Evolutionary conservation across 2,888 invertebrate species (phyloP).

Genomic region (Leistus spinibarbis): DNA sequence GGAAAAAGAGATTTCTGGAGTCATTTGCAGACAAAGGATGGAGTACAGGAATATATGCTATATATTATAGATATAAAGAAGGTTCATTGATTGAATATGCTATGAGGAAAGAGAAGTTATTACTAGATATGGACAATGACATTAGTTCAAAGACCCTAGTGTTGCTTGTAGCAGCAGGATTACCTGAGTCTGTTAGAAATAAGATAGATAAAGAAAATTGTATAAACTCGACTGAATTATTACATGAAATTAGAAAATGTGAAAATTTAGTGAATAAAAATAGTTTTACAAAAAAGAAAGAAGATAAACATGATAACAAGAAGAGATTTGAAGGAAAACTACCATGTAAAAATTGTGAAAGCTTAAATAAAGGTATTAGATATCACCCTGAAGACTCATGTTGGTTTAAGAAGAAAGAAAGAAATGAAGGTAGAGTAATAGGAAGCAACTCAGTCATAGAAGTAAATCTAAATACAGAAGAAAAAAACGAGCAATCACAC

Average conservation of each 20-base stretch:
- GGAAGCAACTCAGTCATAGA: slow-evolving; percentile 45
- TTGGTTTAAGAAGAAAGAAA: slow-evolving; percentile 41
- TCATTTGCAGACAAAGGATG: slow-evolving; percentile 46
- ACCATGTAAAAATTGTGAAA: slow-evolving; percentile 6
- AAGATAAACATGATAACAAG: neutral
- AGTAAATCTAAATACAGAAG: slow-evolving; percentile 41
- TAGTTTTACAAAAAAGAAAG: slow-evolving; percentile 6
- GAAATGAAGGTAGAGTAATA: slow-evolving; percentile 19
- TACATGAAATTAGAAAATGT: slow-evolving; percentile 38
- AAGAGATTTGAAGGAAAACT: neutral
- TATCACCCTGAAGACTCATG: slow-evolving; percentile 38
- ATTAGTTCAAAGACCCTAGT: slow-evolving; percentile 42
- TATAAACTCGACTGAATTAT: slow-evolving; percentile 27
- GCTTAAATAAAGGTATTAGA: too few species aligned
- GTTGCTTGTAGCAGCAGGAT: slow-evolving; percentile 41
- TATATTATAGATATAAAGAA: slow-evolving; percentile 45
- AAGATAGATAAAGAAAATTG: slow-evolving; percentile 43
- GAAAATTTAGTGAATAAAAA: slow-evolving; percentile 16
- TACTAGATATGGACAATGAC: slow-evolving; percentile 44
- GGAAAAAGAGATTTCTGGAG: slow-evolving; percentile 43
- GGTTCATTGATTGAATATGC: slow-evolving; percentile 46
- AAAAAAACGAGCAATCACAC: slow-evolving; percentile 44
- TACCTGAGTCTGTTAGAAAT: slow-evolving; percentile 45
- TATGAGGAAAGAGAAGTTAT: slow-evolving; percentile 45
- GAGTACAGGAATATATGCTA: slow-evolving; percentile 41